These are phyloP conservation scores for Pandemis corylana DNA, from an alignment of 2,888 invertebrate genomes.

Conservation along the genomic window DNA sequence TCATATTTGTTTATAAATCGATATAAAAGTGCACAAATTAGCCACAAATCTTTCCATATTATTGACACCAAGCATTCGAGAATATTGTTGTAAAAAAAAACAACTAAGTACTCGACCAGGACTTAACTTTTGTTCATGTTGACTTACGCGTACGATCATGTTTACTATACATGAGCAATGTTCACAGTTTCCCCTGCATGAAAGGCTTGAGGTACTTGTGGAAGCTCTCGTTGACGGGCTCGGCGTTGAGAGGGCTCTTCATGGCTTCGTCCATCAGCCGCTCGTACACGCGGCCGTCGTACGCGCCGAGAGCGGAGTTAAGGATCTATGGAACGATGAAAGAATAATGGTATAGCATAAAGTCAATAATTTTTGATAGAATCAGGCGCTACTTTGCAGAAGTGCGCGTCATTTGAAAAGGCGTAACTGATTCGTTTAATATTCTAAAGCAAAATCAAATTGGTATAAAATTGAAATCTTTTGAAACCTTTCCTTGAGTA, in stretches of 20 bases:
- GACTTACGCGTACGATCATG: background rate
- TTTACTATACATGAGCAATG: background rate
- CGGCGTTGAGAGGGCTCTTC: slow-evolving; percentile 92
- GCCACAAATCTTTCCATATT: too few relatives aligned
- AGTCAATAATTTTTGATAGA: too few relatives aligned
- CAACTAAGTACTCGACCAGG: background rate
- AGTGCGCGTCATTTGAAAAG: too few relatives aligned
- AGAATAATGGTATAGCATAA: background rate
- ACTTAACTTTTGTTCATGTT: background rate
- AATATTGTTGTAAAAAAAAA: too few relatives aligned
- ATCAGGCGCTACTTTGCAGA: too few relatives aligned
- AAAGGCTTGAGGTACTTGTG: slow-evolving; percentile 91
- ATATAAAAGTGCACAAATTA: too few relatives aligned
- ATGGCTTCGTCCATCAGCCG: slow-evolving; percentile 91
- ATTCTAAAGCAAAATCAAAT: too few relatives aligned
- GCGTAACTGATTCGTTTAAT: too few relatives aligned
- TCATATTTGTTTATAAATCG: too few relatives aligned
- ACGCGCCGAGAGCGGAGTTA: slow-evolving; percentile 90
- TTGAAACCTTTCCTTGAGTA: too few relatives aligned
- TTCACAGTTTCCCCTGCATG: slow-evolving; percentile 89
- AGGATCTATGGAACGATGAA: slow-evolving; percentile 71
- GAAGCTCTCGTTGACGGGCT: slow-evolving; percentile 91
- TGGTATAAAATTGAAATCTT: too few relatives aligned
- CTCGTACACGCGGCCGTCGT: slow-evolving; percentile 94
- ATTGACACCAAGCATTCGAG: too few relatives aligned